Conservation (phyloP, 2,888 invertebrate species). For the Epirrhoe tristata region DNA sequence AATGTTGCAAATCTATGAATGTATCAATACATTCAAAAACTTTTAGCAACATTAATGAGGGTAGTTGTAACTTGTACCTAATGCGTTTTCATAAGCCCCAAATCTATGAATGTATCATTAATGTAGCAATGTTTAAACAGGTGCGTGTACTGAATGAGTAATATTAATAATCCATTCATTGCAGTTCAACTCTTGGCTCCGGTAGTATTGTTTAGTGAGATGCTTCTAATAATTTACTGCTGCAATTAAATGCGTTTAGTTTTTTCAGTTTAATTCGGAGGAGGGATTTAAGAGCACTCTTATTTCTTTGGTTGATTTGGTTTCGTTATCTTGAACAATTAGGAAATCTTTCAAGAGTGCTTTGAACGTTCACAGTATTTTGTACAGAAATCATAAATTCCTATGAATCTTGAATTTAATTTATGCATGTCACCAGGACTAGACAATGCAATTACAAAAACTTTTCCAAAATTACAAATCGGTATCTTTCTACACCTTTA, state of each 20-base stretch:
- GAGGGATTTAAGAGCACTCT: neutral
- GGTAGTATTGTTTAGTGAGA: conserved; percentile 30
- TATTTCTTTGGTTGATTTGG: neutral
- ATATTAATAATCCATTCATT: conserved; percentile 25
- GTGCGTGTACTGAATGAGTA: conserved; percentile 37
- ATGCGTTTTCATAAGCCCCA: no score
- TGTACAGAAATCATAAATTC: neutral
- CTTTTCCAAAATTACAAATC: no score
- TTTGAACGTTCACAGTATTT: no score
- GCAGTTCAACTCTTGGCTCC: conserved; percentile 30
- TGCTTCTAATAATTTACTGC: conserved; percentile 13
- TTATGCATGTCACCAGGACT: no score
- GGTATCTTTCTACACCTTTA: neutral
- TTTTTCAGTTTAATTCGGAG: neutral
- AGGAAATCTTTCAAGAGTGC: no score
- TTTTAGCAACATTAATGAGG: neutral
- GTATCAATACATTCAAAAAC: no score
- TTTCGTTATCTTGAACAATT: neutral
- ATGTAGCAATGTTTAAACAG: conserved; percentile 40
- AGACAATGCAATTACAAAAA: no score
- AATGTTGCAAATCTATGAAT: no score
- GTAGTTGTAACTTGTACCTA: neutral
- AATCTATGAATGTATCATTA: conserved; percentile 19
- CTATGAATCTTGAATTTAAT: neutral
- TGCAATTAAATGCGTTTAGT: neutral